Evolutionary conservation across 2,888 invertebrate species (phyloP).

Genomic region (Leucoma salicis): DNA sequence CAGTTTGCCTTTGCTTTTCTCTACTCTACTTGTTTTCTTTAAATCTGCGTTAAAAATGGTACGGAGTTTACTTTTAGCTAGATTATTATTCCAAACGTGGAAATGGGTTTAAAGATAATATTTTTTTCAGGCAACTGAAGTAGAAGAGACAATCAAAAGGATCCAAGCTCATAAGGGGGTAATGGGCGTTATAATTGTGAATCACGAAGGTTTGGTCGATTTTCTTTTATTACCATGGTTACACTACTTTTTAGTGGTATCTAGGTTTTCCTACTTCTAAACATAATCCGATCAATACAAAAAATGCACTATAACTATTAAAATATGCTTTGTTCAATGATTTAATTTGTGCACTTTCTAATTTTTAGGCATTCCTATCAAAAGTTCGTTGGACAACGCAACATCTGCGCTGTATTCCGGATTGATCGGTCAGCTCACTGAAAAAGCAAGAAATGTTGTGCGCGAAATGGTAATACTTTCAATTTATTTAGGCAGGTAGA

Average conservation of each 20-base stretch:
- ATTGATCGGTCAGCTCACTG: slow-evolving; percentile 94
- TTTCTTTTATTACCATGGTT: slow-evolving; percentile 42
- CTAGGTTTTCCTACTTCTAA: slow-evolving; percentile 1
- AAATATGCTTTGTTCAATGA: background rate
- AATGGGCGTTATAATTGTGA: slow-evolving; percentile 97
- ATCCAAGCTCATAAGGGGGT: slow-evolving; percentile 99
- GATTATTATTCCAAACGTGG: background rate
- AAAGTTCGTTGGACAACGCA: slow-evolving; percentile 96
- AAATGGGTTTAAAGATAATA: slow-evolving; percentile 4
- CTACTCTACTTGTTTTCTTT: background rate
- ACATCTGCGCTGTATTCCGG: slow-evolving; percentile 97
- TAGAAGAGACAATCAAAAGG: slow-evolving; percentile 98
- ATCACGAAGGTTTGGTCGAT: slow-evolving; percentile 93
- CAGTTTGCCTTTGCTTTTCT: too few species aligned
- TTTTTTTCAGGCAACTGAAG: slow-evolving; percentile 87
- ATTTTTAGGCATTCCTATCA: slow-evolving; percentile 90
- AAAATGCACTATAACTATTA: background rate
- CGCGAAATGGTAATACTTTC: slow-evolving; percentile 89
- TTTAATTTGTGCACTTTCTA: slow-evolving; percentile 23
- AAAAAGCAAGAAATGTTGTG: slow-evolving; percentile 96
- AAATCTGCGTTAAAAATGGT: slow-evolving; percentile 22
- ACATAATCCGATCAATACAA: slow-evolving; percentile 12
- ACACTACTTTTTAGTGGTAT: slow-evolving; percentile 8
- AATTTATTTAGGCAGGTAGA: too few species aligned
- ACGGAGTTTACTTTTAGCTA: slow-evolving; percentile 6